Conservation (phyloP, 2,113 vertebrate genomes). For the Emydura subglobosa region DNA sequence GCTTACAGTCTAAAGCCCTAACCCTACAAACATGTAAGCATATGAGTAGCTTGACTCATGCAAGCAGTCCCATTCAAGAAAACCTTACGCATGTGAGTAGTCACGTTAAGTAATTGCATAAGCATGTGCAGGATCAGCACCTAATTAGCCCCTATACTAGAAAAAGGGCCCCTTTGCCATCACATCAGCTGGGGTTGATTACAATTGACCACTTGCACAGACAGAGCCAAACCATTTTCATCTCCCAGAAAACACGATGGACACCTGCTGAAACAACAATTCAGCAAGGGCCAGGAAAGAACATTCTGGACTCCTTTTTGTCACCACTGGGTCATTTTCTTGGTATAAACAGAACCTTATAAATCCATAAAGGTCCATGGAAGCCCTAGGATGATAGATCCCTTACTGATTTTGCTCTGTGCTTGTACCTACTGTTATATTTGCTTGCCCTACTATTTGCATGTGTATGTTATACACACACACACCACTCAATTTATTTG, state of each 20-base stretch:
- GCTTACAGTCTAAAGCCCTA: neutral
- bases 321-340: neutral
- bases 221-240: neutral
- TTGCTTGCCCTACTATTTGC: neutral
- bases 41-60: neutral
- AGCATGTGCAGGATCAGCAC: neutral
- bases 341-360: neutral
- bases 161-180: neutral
- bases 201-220: neutral
- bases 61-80: neutral
- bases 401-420: neutral
- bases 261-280: neutral
- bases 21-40: neutral
- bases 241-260: neutral
- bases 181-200: neutral
- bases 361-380: neutral
- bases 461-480: conserved; percentile 14
- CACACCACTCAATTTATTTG: conserved; percentile 64
- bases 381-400: neutral
- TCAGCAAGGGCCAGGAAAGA: neutral
- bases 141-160: neutral
- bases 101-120: neutral
- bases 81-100: neutral
- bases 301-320: neutral
- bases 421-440: neutral